phyloP scores from a whole-genome alignment of 2,888 invertebrate species.

The Tridacna gigas region DNA sequence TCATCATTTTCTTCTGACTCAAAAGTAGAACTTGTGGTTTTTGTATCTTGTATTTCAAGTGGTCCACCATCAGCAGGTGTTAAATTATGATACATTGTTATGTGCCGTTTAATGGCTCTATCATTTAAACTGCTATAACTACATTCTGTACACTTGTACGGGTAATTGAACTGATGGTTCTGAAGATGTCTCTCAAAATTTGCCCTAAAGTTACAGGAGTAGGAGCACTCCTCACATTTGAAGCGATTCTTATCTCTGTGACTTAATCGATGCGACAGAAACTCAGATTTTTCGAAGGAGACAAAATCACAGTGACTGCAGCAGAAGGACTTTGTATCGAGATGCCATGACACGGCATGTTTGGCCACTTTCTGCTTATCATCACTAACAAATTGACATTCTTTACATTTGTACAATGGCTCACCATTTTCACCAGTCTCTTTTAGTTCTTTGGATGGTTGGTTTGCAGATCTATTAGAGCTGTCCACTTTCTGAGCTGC shows the following conservation, averaged over 20 bases:
- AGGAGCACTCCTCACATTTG: slow-evolving; percentile 96
- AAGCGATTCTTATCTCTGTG: slow-evolving; percentile 83
- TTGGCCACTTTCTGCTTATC: slow-evolving; percentile 89
- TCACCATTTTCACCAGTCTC: slow-evolving; percentile 62
- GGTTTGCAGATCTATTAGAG: slow-evolving; percentile 32
- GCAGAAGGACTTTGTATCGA: slow-evolving; percentile 92
- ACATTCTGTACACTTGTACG: slow-evolving; percentile 79
- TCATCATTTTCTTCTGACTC: not conserved
- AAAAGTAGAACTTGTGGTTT: slow-evolving; percentile 24
- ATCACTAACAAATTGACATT: slow-evolving; percentile 89
- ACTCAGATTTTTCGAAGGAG: slow-evolving; percentile 89
- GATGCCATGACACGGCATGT: slow-evolving; percentile 91
- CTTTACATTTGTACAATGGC: slow-evolving; percentile 87
- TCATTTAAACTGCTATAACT: slow-evolving; percentile 80
- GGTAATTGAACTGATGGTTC: slow-evolving; percentile 71
- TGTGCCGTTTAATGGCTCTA: slow-evolving; percentile 79
- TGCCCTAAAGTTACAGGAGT: slow-evolving; percentile 95
- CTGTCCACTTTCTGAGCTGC: not conserved
- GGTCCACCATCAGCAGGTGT: slow-evolving; percentile 21
- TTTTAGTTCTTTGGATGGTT: slow-evolving; percentile 57
- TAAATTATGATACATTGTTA: slow-evolving; percentile 74
- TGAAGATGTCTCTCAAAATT: slow-evolving; percentile 95
- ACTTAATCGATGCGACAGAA: slow-evolving; percentile 90
- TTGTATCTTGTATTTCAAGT: slow-evolving; percentile 29
- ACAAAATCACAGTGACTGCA: slow-evolving; percentile 96